Percentiles rank a stretch among this genome's conserved stretches.
Conservation (phyloP, 2,113 vertebrate species). For the Microcebus tavaratra region DNA sequence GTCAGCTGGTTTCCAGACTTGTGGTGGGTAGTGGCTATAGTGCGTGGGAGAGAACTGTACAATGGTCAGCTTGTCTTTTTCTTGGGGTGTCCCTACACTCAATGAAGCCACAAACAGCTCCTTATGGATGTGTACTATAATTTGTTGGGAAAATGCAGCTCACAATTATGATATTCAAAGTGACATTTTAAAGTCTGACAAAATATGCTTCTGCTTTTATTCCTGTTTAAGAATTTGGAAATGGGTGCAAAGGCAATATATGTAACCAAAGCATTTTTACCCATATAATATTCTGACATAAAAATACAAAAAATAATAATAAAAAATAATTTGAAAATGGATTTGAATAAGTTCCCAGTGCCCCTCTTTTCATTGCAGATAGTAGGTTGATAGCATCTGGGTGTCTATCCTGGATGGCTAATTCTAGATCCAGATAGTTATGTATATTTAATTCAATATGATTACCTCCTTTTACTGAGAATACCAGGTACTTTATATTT, state of each 20-base stretch:
- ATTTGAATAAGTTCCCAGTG: not conserved
- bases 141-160: not conserved
- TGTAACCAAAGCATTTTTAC: too few relatives aligned
- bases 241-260: too few relatives aligned
- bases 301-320: too few relatives aligned
- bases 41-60: not conserved
- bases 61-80: not conserved
- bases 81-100: not conserved
- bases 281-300: too few relatives aligned
- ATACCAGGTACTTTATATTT: not conserved
- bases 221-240: conserved; percentile 6
- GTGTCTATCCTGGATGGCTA: not conserved
- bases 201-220: not conserved
- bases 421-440: not conserved
- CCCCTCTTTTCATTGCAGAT: not conserved
- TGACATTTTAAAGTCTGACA: not conserved
- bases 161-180: not conserved
- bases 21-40: not conserved
- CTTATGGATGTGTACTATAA: not conserved
- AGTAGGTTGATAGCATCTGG: not conserved
- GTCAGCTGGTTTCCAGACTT: conserved; percentile 14
- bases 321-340: not conserved
- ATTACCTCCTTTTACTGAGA: not conserved
- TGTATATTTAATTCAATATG: not conserved
- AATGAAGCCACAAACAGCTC: not conserved